Evolutionary conservation across 1,140 invertebrate genomes (phyloP), one percentile per base, ranked within the genome.

Genomic region (Diprion similis): DNA sequence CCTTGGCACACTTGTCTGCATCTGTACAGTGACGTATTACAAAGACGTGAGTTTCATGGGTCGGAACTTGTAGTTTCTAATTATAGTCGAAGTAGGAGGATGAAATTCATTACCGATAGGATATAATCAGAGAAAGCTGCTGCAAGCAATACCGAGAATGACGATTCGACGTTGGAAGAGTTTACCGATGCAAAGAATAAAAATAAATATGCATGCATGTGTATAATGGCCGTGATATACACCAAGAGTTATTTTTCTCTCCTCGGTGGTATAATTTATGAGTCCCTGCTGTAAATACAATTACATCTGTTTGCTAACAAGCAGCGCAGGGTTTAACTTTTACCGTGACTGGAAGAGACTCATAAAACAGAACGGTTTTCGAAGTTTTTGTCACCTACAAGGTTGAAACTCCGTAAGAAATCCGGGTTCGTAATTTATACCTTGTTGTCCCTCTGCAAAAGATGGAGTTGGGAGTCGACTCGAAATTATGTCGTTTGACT

Each of bases 301-400:
- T 59, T 59, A 59, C 51, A 59, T 59, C 51, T 59, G 51, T 59
- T 59, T 59, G 51, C 51, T 59, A 59, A 59, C 51, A 59, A 59
- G 51, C 51, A 59, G n/a, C 51, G n/a, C 3, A 17, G 51, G 51
- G 51, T 9, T 59, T 59, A 59, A 59, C 51, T 59, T 37, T 59
- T 59, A 59, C 51, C 51, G 4, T 59, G 51, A 59, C 51, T 59
- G 11, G 51, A 59, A 59, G 51, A 59, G 51, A 59, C 51, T 59
- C 51, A 0, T 59, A 59, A 59, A 59, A 59, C 51, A 15, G 51
- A 59, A 59, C 51, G 51, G 51, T 59, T 59, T 17, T 17, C 51
- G n/a, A 59, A 59, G 51, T 59, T 59, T 59, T 59, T 59, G 51
- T 59, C 51, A 59, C 51, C 51, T 59, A 15, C 51, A 59, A 59